Evolutionary conservation across 2,797 vertebrate genomes (phyloP).

Genomic region (Crenuchus spilurus): DNA sequence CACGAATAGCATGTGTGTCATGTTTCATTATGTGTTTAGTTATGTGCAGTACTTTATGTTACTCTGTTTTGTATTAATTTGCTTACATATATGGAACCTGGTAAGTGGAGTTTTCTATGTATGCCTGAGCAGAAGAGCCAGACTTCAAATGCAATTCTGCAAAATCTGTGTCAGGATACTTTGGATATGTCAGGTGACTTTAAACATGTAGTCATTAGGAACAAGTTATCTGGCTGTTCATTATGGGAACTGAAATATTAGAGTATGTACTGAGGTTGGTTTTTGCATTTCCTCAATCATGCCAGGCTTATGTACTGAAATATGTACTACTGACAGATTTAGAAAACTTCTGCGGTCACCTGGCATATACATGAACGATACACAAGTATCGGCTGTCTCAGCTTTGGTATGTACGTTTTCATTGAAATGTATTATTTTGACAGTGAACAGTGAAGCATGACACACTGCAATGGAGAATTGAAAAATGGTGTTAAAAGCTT

Average conservation of each 20-base stretch:
- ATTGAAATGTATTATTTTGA: not conserved
- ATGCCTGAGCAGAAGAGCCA: not conserved
- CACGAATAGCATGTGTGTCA: conserved; percentile 4
- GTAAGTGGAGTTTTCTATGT: conserved; percentile 47
- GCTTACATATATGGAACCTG: conserved; percentile 54
- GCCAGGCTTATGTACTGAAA: not conserved
- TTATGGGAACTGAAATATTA: not conserved
- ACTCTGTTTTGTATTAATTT: conserved; percentile 50
- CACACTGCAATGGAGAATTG: not conserved
- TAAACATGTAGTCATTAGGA: not conserved
- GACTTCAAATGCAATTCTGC: too few species aligned
- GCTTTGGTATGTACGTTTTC: not conserved
- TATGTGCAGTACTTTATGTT: conserved; percentile 50
- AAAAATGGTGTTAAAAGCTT: not conserved
- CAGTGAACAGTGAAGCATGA: not conserved
- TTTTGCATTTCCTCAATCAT: too few species aligned
- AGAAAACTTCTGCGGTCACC: not conserved
- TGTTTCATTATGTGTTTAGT: not conserved
- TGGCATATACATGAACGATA: conserved; percentile 1
- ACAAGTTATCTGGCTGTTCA: not conserved
- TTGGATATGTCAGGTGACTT: conserved; percentile 3
- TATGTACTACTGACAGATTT: too few species aligned
- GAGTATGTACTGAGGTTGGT: too few species aligned
- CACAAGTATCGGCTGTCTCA: not conserved
- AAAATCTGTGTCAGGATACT: too few species aligned